Conservation (phyloP, 2,888 invertebrate genomes). For the Metopia argyrocephala region DNA sequence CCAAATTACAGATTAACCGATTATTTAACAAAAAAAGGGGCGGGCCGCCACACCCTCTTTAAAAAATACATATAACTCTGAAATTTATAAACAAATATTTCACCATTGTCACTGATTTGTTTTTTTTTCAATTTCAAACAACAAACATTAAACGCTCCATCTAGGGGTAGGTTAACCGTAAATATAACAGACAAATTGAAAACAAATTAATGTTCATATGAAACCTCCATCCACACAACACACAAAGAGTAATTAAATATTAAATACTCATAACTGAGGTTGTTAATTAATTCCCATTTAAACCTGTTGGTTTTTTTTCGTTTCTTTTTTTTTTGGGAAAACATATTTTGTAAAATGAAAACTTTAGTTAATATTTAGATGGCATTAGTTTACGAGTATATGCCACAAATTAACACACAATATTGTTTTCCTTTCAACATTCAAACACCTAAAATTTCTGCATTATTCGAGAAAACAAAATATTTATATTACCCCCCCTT, state of each 20-base stretch:
- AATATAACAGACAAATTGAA: slow-evolving; percentile 23
- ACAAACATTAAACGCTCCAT: neutral
- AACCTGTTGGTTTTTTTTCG: slow-evolving; percentile 75
- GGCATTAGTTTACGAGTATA: slow-evolving; percentile 69
- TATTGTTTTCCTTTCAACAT: slow-evolving; percentile 8
- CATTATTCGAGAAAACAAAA: slow-evolving; percentile 17
- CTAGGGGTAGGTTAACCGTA: neutral
- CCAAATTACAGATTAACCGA: too few species aligned
- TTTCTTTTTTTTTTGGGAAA: too few species aligned
- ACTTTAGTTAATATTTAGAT: slow-evolving; percentile 59
- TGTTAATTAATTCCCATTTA: slow-evolving; percentile 78
- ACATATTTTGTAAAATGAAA: too few species aligned
- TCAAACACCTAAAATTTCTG: slow-evolving; percentile 10
- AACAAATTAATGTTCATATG: slow-evolving; percentile 3
- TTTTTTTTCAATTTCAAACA: too few species aligned
- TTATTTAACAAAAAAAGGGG: too few species aligned
- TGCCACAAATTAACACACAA: slow-evolving; percentile 72
- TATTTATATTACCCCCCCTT: slow-evolving; percentile 33
- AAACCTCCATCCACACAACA: neutral
- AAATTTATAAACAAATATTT: too few species aligned
- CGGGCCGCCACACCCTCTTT: too few species aligned
- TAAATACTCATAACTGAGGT: slow-evolving; percentile 65
- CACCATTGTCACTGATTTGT: too few species aligned
- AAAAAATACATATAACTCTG: too few species aligned
- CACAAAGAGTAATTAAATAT: neutral